These are phyloP conservation scores for Aphidoletes aphidimyza DNA, from an alignment of 2,888 invertebrate species.

Conservation along the genomic window DNA sequence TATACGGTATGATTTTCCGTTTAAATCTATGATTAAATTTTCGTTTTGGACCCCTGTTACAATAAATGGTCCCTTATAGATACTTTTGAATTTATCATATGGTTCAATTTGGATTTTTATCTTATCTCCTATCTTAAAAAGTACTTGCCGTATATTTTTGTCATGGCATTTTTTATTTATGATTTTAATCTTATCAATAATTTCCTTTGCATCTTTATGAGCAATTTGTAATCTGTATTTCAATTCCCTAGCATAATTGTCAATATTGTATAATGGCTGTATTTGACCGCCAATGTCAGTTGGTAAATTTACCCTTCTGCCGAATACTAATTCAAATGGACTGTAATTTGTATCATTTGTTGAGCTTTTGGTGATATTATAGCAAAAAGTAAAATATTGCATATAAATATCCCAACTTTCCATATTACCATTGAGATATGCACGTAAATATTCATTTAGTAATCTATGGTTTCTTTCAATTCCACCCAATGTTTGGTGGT, in stretches of 20 bases:
- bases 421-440: conserved; percentile 9
- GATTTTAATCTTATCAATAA: background rate
- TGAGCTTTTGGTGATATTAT: conserved; percentile 57
- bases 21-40: too few relatives aligned
- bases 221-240: background rate
- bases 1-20: too few relatives aligned
- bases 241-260: background rate
- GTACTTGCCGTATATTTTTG: background rate
- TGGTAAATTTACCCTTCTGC: background rate
- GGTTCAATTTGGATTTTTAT: background rate
- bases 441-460: conserved; percentile 54
- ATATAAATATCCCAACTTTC: conserved; percentile 56
- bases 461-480: conserved; percentile 52
- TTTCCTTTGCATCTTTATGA: background rate
- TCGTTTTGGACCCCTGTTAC: too few relatives aligned
- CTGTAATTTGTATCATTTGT: conserved; percentile 56
- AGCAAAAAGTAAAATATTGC: conserved; percentile 57
- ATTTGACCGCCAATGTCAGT: background rate
- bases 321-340: conserved; percentile 58
- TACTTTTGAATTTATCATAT: too few relatives aligned
- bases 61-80: too few relatives aligned
- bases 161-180: background rate
- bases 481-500: background rate
- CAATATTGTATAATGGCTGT: background rate
- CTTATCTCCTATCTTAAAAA: background rate